phyloP scores from a whole-genome alignment of 2,888 invertebrate genomes.

The Dasysyrphus albostriatus region DNA sequence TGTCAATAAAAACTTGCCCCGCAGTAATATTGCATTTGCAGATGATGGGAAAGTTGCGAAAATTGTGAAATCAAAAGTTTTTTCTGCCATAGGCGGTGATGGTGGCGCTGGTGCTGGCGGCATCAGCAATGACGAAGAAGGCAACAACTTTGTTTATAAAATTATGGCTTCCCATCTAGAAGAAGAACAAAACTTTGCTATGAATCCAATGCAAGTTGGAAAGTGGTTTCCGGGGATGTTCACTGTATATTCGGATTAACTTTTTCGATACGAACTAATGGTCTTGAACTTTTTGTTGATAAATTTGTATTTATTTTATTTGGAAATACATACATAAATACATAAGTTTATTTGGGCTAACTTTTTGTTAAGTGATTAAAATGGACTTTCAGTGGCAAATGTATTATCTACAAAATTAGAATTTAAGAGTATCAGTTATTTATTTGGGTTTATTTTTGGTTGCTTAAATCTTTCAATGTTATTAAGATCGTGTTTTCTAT shows the following conservation, averaged over 20 bases:
- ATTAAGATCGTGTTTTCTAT: too few relatives aligned
- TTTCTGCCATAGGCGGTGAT: neutral
- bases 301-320: constrained; percentile 13
- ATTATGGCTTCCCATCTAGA: constrained; percentile 33
- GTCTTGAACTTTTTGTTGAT: constrained; percentile 10
- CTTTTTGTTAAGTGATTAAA: constrained; percentile 15
- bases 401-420: neutral
- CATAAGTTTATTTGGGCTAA: neutral
- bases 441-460: neutral
- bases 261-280: constrained; percentile 16
- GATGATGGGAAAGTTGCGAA: constrained; percentile 5
- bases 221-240: constrained; percentile 60
- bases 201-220: constrained; percentile 47
- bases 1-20: constrained; percentile 29
- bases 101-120: fast-evolving
- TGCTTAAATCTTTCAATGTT: too few relatives aligned
- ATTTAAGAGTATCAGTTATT: too few relatives aligned
- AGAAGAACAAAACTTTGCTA: constrained; percentile 41
- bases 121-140: neutral
- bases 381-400: neutral
- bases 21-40: constrained; percentile 45
- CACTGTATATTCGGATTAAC: constrained; percentile 47
- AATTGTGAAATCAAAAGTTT: constrained; percentile 5
- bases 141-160: constrained; percentile 13
- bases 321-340: neutral